These are phyloP conservation scores for Nomada fabriciana DNA, from an alignment of 2,888 invertebrate species.

Conservation along the genomic window DNA sequence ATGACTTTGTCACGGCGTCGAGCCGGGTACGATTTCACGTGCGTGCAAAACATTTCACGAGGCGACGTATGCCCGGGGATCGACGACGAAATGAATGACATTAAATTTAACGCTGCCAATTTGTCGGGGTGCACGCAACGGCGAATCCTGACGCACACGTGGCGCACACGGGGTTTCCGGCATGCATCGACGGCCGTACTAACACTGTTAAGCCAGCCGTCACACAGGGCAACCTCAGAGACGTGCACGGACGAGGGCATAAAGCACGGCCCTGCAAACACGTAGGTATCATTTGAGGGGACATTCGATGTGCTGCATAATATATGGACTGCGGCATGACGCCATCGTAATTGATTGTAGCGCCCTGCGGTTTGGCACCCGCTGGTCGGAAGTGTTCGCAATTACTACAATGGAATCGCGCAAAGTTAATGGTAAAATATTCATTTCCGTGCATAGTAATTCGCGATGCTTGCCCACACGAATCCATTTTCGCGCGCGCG, in stretches of 20 bases:
- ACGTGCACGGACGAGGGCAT: conserved; percentile 43
- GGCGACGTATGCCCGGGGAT: conserved; percentile 29
- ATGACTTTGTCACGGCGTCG: not conserved
- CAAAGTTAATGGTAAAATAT: conserved; percentile 80
- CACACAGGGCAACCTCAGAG: conserved; percentile 33
- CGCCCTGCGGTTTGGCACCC: conserved; percentile 81
- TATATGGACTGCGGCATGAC: conserved; percentile 77
- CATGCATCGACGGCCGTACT: conserved; percentile 18
- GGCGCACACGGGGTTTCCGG: conserved; percentile 31
- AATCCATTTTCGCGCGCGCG: conserved; percentile 40
- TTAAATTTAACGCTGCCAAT: conserved; percentile 81
- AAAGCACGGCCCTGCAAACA: conserved; percentile 71
- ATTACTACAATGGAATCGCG: conserved; percentile 80
- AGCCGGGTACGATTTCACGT: conserved; percentile 36
- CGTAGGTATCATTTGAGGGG: conserved; percentile 78
- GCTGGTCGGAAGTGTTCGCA: conserved; percentile 80
- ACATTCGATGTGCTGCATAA: conserved; percentile 79
- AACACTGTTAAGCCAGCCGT: not conserved
- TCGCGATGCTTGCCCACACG: conserved; percentile 16
- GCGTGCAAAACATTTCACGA: conserved; percentile 53
- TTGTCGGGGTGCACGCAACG: conserved; percentile 72
- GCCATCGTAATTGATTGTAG: conserved; percentile 82
- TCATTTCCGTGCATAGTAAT: conserved; percentile 74
- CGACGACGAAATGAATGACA: conserved; percentile 75
- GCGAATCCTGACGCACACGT: conserved; percentile 39